A percentile compares a stretch with the other conserved stretches of the same genome.
These are phyloP conservation scores for Meta bourneti DNA, from an alignment of 2,888 invertebrate species.

Conservation along the genomic window DNA sequence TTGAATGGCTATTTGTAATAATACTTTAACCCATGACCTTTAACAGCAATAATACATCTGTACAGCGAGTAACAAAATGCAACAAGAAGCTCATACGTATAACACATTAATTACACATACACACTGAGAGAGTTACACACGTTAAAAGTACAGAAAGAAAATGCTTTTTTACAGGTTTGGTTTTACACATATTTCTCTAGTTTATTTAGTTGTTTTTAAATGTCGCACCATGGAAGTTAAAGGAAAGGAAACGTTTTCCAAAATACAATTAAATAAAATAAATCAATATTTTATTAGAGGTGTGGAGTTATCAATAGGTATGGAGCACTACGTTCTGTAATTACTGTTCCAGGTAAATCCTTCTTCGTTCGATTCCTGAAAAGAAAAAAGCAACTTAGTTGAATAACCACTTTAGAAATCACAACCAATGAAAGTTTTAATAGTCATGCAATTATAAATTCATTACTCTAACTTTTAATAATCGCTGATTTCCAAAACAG, in stretches of 20 bases:
- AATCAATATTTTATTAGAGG: conserved; percentile 37
- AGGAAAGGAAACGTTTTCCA: conserved; percentile 44
- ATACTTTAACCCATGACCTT: conserved; percentile 44
- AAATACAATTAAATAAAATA: conserved; percentile 67
- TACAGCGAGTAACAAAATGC: conserved; percentile 67
- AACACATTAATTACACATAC: conserved; percentile 46
- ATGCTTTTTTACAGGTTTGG: conserved; percentile 55
- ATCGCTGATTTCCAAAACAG: too few relatives aligned
- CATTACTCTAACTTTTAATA: too few relatives aligned
- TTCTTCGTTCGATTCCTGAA: conserved; percentile 1
- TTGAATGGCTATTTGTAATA: conserved; percentile 28
- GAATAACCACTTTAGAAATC: too few relatives aligned
- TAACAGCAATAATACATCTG: conserved; percentile 67
- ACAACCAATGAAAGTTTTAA: too few relatives aligned
- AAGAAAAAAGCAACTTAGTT: neutral
- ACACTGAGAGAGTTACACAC: conserved; percentile 58
- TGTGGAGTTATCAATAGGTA: conserved; percentile 36
- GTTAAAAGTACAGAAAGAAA: conserved; percentile 64
- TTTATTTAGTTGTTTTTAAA: conserved; percentile 53
- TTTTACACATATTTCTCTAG: conserved; percentile 58
- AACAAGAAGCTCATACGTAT: conserved; percentile 65
- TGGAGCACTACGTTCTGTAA: conserved; percentile 41
- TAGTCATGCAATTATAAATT: too few relatives aligned
- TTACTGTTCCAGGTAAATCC: neutral
- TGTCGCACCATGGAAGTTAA: conserved; percentile 63